phyloP scores from a whole-genome alignment of 1,140 invertebrate genomes.

The Bombus impatiens region DNA sequence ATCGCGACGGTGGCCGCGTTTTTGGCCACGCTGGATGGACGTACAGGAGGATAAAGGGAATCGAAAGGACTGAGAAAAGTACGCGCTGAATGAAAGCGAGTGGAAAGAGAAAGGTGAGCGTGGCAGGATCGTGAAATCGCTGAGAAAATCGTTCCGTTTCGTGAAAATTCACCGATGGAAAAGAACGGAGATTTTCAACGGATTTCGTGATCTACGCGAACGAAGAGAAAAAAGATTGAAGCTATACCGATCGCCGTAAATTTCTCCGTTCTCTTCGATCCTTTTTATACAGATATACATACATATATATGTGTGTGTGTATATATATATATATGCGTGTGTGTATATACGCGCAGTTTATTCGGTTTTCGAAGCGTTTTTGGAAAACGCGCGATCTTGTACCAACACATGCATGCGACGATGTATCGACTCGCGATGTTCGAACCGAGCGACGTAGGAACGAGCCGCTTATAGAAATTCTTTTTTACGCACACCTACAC shows the following conservation, averaged over 20 bases:
- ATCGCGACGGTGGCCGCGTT: neutral
- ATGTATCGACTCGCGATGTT: neutral
- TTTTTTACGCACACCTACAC: constrained; percentile 25
- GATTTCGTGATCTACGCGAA: neutral
- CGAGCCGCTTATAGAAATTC: constrained; percentile 35
- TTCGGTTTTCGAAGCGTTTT: neutral
- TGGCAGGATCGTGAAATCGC: constrained; percentile 32
- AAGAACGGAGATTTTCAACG: constrained; percentile 2
- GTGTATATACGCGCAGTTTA: neutral
- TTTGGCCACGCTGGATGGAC: neutral
- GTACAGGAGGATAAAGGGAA: neutral
- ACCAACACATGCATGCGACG: neutral
- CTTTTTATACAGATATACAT: constrained; percentile 20
- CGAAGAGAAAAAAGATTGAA: constrained; percentile 4
- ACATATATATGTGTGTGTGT: neutral
- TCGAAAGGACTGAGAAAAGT: neutral
- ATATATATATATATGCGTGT: neutral
- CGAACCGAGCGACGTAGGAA: constrained; percentile 48
- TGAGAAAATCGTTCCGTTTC: neutral
- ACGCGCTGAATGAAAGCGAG: neutral
- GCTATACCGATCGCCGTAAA: neutral
- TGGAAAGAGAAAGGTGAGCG: neutral
- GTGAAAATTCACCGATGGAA: neutral
- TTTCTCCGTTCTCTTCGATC: neutral
- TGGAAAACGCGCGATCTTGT: neutral